A percentile compares a stretch with the other conserved stretches of the same genome.
Conservation (phyloP, 2,113 vertebrate genomes). For the Phyllopteryx taeniolatus region DNA sequence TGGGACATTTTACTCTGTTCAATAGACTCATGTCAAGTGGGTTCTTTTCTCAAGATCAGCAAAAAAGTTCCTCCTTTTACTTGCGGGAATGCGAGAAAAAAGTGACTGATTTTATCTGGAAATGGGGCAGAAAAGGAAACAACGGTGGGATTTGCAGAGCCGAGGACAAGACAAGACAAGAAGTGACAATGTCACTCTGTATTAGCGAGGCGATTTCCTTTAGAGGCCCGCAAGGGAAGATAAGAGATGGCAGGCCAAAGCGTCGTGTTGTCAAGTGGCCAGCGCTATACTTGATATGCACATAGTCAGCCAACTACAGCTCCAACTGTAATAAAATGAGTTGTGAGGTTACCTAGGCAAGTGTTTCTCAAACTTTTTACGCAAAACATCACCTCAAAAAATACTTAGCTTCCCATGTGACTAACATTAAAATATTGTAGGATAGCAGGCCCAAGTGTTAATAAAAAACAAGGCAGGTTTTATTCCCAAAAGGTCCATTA, state of each 20-base stretch:
- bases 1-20: background rate
- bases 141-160: slow-evolving; percentile 27
- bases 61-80: slow-evolving; percentile 28
- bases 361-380: background rate
- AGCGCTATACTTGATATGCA: background rate
- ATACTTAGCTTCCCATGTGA: background rate
- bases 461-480: no score
- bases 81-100: slow-evolving; percentile 19
- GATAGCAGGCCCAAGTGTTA: no score
- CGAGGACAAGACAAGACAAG: slow-evolving; percentile 17
- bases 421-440: no score
- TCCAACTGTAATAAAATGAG: background rate
- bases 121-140: slow-evolving; percentile 63
- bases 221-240: slow-evolving; percentile 21
- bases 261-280: slow-evolving; percentile 14
- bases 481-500: no score
- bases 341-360: background rate
- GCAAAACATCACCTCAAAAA: background rate
- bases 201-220: slow-evolving; percentile 26
- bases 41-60: background rate
- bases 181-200: slow-evolving; percentile 32
- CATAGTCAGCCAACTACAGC: background rate
- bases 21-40: background rate
- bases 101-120: slow-evolving; percentile 54
- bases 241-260: slow-evolving; percentile 44